Conservation (phyloP, 2,113 vertebrate genomes). For the Polyodon spathula region DNA sequence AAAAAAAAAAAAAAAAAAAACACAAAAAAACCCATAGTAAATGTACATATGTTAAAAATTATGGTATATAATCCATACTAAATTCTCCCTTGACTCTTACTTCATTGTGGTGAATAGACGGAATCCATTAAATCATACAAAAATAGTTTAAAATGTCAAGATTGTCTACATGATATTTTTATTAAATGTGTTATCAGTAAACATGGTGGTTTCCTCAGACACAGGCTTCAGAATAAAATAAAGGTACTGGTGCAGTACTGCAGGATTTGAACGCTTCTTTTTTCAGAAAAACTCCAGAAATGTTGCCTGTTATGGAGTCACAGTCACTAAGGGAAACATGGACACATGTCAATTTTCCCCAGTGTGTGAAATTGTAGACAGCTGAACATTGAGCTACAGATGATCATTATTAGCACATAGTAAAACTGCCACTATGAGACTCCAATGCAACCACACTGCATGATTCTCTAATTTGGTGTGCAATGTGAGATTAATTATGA, state of each 20-base stretch:
- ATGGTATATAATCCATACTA: constrained; percentile 48
- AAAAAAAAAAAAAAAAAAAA: neutral
- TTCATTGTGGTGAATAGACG: constrained; percentile 54
- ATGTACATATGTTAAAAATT: constrained; percentile 53
- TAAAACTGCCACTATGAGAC: neutral
- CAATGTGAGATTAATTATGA: neutral
- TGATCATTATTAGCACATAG: constrained; percentile 5
- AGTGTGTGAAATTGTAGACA: constrained; percentile 8
- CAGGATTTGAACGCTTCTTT: too few relatives aligned
- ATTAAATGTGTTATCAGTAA: constrained; percentile 27
- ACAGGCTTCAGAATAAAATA: neutral
- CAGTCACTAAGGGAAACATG: neutral
- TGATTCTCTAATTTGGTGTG: neutral
- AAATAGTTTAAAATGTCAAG: constrained; percentile 36
- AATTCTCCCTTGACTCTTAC: constrained; percentile 45
- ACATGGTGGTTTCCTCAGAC: neutral
- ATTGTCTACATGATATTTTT: constrained; percentile 17
- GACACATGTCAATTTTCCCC: neutral
- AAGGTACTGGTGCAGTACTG: neutral
- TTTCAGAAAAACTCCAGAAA: neutral
- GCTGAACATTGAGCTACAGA: constrained; percentile 2
- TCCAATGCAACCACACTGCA: constrained; percentile 1
- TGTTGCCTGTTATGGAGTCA: neutral
- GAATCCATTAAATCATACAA: constrained; percentile 60
- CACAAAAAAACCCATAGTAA: neutral